Evolutionary conservation across 2,888 invertebrate genomes (phyloP).

Genomic region (Synanthedon formicaeformis): DNA sequence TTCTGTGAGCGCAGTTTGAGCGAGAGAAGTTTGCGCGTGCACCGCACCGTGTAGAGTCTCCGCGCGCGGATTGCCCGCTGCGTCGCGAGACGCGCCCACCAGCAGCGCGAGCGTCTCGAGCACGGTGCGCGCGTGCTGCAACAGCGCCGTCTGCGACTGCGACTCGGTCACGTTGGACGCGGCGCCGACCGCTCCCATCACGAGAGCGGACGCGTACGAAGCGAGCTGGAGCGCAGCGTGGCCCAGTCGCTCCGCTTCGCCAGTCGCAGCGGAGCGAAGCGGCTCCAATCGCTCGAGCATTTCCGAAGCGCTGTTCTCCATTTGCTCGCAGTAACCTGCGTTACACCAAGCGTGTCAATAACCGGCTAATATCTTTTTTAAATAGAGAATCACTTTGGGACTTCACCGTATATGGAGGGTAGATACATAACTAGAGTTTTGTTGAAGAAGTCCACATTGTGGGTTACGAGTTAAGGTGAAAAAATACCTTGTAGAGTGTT

Average conservation of each 20-base stretch:
- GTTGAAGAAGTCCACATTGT: too few relatives aligned
- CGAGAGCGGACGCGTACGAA: slow-evolving; percentile 87
- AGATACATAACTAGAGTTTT: too few relatives aligned
- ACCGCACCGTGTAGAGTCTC: slow-evolving; percentile 83
- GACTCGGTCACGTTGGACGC: slow-evolving; percentile 91
- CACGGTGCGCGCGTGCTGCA: slow-evolving; percentile 95
- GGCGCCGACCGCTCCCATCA: slow-evolving; percentile 85
- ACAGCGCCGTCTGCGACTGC: slow-evolving; percentile 84
- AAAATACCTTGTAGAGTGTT: slow-evolving; percentile 80
- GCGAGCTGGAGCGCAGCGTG: slow-evolving; percentile 84
- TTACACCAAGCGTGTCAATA: neutral
- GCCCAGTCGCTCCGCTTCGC: slow-evolving; percentile 93
- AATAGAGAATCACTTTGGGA: too few relatives aligned
- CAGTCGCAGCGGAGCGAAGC: slow-evolving; percentile 85
- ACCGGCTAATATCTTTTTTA: too few relatives aligned
- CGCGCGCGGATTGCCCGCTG: slow-evolving; percentile 94
- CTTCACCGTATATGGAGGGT: too few relatives aligned
- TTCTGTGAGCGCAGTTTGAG: slow-evolving; percentile 85
- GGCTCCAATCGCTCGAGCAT: slow-evolving; percentile 88
- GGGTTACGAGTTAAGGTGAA: too few relatives aligned
- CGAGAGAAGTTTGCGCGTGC: slow-evolving; percentile 82
- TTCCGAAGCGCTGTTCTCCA: slow-evolving; percentile 83
- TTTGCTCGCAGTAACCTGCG: slow-evolving; percentile 80
- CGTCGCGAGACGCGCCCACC: slow-evolving; percentile 85
- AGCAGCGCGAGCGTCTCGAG: slow-evolving; percentile 92